Percentiles rank a stretch among this genome's conserved stretches.
Conservation (phyloP, 2,888 invertebrate genomes). For the Ganaspis brasiliensis region DNA sequence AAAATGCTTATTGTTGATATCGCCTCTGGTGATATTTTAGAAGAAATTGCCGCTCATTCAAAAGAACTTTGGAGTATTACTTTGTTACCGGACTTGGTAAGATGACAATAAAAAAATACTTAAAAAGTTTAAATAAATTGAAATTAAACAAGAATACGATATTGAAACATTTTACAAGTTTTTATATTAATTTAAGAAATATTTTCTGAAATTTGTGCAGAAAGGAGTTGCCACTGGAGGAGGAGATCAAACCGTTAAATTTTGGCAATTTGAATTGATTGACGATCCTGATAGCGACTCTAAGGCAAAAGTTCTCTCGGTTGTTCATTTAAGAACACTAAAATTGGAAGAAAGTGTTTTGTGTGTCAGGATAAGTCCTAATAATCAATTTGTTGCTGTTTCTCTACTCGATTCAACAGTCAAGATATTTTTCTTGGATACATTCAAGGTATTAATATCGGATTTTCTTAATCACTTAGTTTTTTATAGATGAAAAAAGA, state of each 20-base stretch:
- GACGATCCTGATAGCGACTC: constrained; percentile 84
- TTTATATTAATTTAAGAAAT: constrained; percentile 28
- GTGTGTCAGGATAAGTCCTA: constrained; percentile 91
- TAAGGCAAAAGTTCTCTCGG: constrained; percentile 87
- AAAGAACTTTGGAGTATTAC: constrained; percentile 91
- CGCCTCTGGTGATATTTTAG: constrained; percentile 89
- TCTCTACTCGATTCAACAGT: constrained; percentile 96
- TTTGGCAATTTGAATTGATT: constrained; percentile 96
- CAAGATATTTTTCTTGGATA: constrained; percentile 96
- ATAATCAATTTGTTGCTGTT: constrained; percentile 93
- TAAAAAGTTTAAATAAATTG: constrained; percentile 2
- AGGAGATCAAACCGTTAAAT: constrained; percentile 93
- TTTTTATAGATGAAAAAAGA: too few species aligned
- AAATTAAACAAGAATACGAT: constrained; percentile 47
- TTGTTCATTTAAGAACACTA: constrained; percentile 90
- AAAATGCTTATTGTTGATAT: constrained; percentile 91
- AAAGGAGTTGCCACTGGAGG: constrained; percentile 92
- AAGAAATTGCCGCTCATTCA: constrained; percentile 91
- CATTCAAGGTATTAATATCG: constrained; percentile 88
- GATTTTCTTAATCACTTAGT: constrained; percentile 40
- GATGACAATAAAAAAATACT: constrained; percentile 46
- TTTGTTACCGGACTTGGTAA: constrained; percentile 90
- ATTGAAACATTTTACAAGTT: too few species aligned
- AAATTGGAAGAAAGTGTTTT: constrained; percentile 94
- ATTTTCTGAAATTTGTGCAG: constrained; percentile 77